These are phyloP conservation scores for Otis tarda DNA, from an alignment of 2,113 vertebrate species.

Conservation along the genomic window DNA sequence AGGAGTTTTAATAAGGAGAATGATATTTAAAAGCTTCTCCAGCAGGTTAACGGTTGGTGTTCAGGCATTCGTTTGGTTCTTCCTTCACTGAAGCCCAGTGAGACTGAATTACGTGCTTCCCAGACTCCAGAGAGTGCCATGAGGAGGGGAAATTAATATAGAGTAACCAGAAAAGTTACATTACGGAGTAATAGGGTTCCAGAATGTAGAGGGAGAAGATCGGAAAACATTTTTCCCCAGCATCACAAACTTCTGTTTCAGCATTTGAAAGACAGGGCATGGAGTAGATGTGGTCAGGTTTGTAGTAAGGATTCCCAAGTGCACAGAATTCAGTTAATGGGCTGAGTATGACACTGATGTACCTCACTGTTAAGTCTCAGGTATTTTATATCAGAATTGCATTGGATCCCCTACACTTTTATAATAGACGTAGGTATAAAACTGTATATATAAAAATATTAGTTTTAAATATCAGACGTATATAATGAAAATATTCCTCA, in stretches of 20 bases:
- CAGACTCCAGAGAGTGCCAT: not conserved
- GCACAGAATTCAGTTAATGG: not conserved
- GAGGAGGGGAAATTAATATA: not conserved
- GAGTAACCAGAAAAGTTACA: not conserved
- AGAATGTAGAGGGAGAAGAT: not conserved
- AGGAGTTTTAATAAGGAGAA: not conserved
- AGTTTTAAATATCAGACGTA: not conserved
- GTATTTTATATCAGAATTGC: not conserved
- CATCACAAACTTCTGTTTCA: fast-evolving
- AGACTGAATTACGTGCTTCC: not conserved
- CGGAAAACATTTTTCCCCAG: not conserved
- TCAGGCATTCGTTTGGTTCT: not conserved
- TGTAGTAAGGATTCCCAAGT: not conserved
- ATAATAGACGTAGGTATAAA: not conserved
- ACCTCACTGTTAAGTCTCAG: not conserved
- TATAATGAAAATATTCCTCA: not conserved
- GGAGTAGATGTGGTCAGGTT: not conserved
- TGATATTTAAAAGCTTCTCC: not conserved
- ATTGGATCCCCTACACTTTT: not conserved
- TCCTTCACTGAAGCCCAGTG: not conserved
- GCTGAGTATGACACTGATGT: not conserved
- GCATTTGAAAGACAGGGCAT: not conserved
- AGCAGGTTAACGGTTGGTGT: not conserved
- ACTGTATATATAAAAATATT: not conserved
- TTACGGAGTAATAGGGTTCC: not conserved